These are phyloP conservation scores for Sparidentex hasta DNA, from an alignment of 2,797 vertebrate species.

Conservation along the genomic window DNA sequence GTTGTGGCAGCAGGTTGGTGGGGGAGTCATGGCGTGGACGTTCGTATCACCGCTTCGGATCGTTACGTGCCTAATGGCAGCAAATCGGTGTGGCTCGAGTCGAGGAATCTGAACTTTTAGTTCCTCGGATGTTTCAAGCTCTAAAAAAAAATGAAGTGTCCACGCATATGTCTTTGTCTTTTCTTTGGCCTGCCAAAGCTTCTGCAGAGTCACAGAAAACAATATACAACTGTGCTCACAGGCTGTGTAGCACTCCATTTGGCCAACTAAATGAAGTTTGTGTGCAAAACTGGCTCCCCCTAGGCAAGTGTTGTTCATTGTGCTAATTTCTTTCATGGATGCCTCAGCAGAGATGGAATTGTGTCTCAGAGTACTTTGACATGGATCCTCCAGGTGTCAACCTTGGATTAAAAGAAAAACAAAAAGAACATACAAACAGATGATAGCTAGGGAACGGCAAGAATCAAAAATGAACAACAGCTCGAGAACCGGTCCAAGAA, in stretches of 20 bases:
- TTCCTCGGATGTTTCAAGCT: neutral
- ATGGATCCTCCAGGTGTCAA: neutral
- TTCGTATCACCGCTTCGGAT: too few species aligned
- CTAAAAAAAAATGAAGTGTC: neutral
- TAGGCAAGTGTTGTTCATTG: neutral
- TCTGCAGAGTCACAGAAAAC: constrained; percentile 8
- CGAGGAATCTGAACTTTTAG: neutral
- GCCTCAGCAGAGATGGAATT: neutral
- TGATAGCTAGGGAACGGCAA: neutral
- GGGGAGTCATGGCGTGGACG: too few species aligned
- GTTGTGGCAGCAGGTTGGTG: too few species aligned
- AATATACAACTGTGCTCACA: neutral
- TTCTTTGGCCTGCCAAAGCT: neutral
- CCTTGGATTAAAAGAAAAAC: neutral
- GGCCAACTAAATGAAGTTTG: constrained; percentile 6
- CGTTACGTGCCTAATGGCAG: too few species aligned
- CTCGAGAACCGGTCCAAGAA: neutral
- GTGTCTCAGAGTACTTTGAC: neutral
- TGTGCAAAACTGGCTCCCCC: constrained; percentile 9
- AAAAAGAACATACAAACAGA: neutral
- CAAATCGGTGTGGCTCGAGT: neutral
- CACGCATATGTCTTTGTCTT: neutral
- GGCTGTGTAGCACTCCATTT: neutral
- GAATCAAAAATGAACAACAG: constrained; percentile 18
- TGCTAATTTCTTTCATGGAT: constrained; percentile 13